Conservation (phyloP, 2,113 vertebrate genomes). For the Dascyllus trimaculatus region DNA sequence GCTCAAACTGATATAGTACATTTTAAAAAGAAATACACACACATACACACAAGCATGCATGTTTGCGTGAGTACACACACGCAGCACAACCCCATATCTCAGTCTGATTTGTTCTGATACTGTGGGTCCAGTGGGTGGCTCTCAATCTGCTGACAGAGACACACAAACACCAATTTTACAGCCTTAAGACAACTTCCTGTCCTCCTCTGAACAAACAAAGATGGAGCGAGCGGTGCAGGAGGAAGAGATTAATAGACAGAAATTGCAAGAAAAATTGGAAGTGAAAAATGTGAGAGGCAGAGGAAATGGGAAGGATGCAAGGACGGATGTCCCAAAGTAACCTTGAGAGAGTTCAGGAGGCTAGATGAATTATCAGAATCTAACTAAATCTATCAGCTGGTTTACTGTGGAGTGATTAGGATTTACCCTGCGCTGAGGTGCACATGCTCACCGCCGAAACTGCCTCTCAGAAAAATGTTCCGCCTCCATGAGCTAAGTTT, state of each 20-base stretch:
- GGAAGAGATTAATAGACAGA: slow-evolving; percentile 62
- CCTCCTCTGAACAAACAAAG: slow-evolving; percentile 76
- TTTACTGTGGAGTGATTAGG: slow-evolving; percentile 36
- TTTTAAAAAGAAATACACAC: slow-evolving; percentile 76
- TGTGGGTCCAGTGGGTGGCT: slow-evolving; percentile 76
- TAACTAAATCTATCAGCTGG: neutral
- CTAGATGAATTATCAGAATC: slow-evolving; percentile 22
- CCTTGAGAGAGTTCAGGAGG: slow-evolving; percentile 24
- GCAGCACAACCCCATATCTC: slow-evolving; percentile 70
- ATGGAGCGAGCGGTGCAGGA: slow-evolving; percentile 51
- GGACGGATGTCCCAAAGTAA: slow-evolving; percentile 18
- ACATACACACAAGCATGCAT: slow-evolving; percentile 38
- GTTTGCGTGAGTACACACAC: slow-evolving; percentile 11
- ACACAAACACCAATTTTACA: slow-evolving; percentile 78
- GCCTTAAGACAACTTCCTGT: slow-evolving; percentile 78
- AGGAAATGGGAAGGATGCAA: slow-evolving; percentile 29
- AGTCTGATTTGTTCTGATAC: slow-evolving; percentile 82
- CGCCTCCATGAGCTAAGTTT: slow-evolving; percentile 20
- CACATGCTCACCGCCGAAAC: neutral
- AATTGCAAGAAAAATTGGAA: slow-evolving; percentile 50
- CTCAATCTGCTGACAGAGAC: slow-evolving; percentile 81
- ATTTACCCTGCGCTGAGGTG: slow-evolving; percentile 5
- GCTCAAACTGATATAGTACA: slow-evolving; percentile 84
- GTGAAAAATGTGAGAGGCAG: slow-evolving; percentile 56
- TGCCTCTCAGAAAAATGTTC: slow-evolving; percentile 32